Evolutionary conservation across 2,113 vertebrate species (phyloP).

Genomic region (Scomber scombrus): DNA sequence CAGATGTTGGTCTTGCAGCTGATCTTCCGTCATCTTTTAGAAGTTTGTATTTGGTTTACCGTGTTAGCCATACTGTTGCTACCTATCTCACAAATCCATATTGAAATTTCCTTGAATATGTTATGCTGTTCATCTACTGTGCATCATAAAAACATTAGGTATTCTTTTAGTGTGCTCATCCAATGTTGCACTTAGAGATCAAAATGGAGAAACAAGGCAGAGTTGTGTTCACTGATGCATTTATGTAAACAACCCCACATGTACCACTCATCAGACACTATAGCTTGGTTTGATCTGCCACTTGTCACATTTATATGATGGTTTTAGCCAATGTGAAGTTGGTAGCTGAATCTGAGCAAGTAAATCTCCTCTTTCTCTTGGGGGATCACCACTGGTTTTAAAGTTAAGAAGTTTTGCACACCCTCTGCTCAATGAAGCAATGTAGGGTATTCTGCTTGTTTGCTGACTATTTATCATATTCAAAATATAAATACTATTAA

Average conservation of each 20-base stretch:
- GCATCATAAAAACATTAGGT: too few relatives aligned
- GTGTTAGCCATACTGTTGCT: not conserved
- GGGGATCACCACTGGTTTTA: conserved; percentile 42
- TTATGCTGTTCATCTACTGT: not conserved
- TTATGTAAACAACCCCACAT: conserved; percentile 27
- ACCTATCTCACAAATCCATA: not conserved
- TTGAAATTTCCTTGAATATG: not conserved
- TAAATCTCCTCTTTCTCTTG: conserved; percentile 42
- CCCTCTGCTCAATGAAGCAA: conserved; percentile 46
- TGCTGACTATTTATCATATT: conserved; percentile 16
- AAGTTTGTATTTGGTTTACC: conserved; percentile 27
- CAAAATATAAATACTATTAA: too few relatives aligned
- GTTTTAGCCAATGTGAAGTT: conserved; percentile 53
- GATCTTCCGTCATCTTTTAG: conserved; percentile 56
- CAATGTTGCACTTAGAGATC: conserved; percentile 26
- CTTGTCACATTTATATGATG: conserved; percentile 30
- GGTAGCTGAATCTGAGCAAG: conserved; percentile 39
- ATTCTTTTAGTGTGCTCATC: not conserved
- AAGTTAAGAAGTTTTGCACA: conserved; percentile 33
- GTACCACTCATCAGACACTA: conserved; percentile 36
- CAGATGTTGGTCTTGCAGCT: conserved; percentile 55
- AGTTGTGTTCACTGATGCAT: conserved; percentile 29
- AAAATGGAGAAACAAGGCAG: conserved; percentile 37
- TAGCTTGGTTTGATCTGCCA: conserved; percentile 44
- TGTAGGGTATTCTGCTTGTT: conserved; percentile 3